Evolutionary conservation across 2,797 vertebrate species (phyloP).

Genomic region (Hydrophis major): DNA sequence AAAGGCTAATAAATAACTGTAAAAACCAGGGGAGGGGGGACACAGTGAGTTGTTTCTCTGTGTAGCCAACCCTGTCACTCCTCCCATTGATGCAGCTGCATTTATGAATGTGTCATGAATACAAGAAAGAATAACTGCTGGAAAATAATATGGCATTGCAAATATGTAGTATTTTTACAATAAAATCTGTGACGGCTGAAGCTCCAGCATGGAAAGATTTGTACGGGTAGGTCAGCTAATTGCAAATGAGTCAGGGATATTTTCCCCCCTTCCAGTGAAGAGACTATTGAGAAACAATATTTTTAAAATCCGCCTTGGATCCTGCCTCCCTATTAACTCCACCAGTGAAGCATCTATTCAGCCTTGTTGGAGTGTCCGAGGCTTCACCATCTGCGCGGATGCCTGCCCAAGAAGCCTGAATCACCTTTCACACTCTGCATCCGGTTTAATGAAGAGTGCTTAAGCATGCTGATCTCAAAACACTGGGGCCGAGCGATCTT

Average conservation of each 20-base stretch:
- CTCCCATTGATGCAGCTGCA: conserved; percentile 69
- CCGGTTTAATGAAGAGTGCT: conserved; percentile 77
- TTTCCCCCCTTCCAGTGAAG: conserved; percentile 86
- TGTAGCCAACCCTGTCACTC: neutral
- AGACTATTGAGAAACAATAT: conserved; percentile 93
- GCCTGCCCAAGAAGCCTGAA: conserved; percentile 73
- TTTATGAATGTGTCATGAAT: conserved; percentile 70
- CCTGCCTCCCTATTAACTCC: conserved; percentile 70
- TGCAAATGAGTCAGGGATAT: conserved; percentile 86
- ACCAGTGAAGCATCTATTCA: conserved; percentile 81
- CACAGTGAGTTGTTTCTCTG: conserved; percentile 61
- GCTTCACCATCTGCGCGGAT: conserved; percentile 78
- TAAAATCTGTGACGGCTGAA: conserved; percentile 86
- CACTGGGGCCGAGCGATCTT: conserved; percentile 79
- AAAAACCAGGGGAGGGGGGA: conserved; percentile 39
- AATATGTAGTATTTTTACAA: conserved; percentile 89
- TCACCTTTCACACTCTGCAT: conserved; percentile 87
- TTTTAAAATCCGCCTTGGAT: conserved; percentile 82
- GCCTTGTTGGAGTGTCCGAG: conserved; percentile 67
- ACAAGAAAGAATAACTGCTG: conserved; percentile 72
- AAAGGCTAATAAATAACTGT: conserved; percentile 29
- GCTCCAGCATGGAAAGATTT: conserved; percentile 84
- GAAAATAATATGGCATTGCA: conserved; percentile 74
- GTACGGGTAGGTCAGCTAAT: conserved; percentile 88
- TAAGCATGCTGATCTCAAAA: conserved; percentile 73